Conservation (phyloP, 2,888 invertebrate species). For the Eupithecia abbreviata region DNA sequence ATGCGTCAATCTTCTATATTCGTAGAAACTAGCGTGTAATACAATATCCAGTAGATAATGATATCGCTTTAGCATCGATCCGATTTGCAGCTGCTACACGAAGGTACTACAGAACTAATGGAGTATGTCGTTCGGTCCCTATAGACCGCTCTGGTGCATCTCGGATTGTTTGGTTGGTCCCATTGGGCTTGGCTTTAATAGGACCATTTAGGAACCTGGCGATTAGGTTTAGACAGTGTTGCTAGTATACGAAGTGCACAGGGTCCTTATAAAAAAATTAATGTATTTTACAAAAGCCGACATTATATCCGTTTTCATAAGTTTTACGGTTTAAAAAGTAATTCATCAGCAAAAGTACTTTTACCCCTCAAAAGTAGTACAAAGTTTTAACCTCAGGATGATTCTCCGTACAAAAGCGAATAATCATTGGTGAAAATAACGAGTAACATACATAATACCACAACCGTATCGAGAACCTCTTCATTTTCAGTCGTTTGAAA, state of each 20-base stretch:
- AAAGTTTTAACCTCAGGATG: not conserved
- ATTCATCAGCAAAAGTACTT: too few species aligned
- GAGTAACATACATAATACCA: not conserved
- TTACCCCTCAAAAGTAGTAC: too few species aligned
- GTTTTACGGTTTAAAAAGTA: too few species aligned
- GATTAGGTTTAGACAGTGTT: not conserved
- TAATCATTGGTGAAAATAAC: not conserved
- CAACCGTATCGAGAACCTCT: not conserved
- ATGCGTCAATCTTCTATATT: not conserved
- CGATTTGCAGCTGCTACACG: conserved; percentile 23
- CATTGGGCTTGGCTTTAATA: not conserved
- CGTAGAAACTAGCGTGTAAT: conserved; percentile 2
- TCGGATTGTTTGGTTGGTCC: conserved; percentile 9
- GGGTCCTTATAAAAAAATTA: not conserved
- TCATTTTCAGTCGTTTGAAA: not conserved
- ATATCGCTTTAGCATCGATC: conserved; percentile 23
- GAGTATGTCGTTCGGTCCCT: conserved; percentile 13
- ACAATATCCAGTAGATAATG: conserved; percentile 23
- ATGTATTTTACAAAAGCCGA: too few species aligned
- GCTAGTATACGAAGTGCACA: not conserved
- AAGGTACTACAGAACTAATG: conserved; percentile 19
- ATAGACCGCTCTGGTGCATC: not conserved
- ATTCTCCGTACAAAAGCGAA: not conserved
- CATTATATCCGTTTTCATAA: too few species aligned
- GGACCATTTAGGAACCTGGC: conserved; percentile 2